These are phyloP conservation scores for Oscheius onirici DNA, from an alignment of 2,888 invertebrate genomes.

Conservation along the genomic window DNA sequence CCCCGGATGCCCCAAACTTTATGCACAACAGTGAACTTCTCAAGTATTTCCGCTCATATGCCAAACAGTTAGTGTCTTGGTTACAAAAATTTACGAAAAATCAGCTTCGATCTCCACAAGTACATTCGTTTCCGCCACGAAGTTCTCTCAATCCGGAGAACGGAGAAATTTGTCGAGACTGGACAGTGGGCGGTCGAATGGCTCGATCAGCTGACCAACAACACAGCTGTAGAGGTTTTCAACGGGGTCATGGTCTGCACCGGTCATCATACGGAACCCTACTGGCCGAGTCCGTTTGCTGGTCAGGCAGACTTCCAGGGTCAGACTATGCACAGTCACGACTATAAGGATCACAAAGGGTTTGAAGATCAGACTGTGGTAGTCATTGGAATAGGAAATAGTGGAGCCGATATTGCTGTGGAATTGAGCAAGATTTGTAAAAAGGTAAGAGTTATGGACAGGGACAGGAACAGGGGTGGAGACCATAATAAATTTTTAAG, in stretches of 20 bases:
- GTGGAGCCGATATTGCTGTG: slow-evolving; percentile 74
- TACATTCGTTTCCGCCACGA: slow-evolving; percentile 58
- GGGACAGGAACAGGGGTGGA: too few species aligned
- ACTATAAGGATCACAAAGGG: slow-evolving; percentile 64
- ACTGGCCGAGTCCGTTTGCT: slow-evolving; percentile 69
- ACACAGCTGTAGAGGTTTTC: slow-evolving; percentile 64
- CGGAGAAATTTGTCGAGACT: slow-evolving; percentile 63
- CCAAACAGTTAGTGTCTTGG: slow-evolving; percentile 44
- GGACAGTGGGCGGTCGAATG: slow-evolving; percentile 70
- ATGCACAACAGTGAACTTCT: slow-evolving; percentile 72
- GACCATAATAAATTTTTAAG: slow-evolving; percentile 46
- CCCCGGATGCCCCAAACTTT: slow-evolving; percentile 73
- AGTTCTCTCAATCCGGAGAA: slow-evolving; percentile 50
- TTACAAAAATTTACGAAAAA: not conserved
- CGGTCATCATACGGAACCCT: slow-evolving; percentile 74
- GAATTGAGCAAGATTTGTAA: slow-evolving; percentile 71
- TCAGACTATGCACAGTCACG: slow-evolving; percentile 67
- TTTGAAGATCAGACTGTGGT: slow-evolving; percentile 72
- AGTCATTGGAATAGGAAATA: slow-evolving; percentile 74
- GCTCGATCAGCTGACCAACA: slow-evolving; percentile 38
- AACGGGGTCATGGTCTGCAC: slow-evolving; percentile 75
- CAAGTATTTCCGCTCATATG: slow-evolving; percentile 56
- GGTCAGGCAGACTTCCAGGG: slow-evolving; percentile 71
- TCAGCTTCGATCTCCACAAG: slow-evolving; percentile 49
- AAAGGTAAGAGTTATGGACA: slow-evolving; percentile 16